Base-by-base conservation (phyloP, 2,113 vertebrate genomes). In the Misgurnus mizolepis region DNA sequence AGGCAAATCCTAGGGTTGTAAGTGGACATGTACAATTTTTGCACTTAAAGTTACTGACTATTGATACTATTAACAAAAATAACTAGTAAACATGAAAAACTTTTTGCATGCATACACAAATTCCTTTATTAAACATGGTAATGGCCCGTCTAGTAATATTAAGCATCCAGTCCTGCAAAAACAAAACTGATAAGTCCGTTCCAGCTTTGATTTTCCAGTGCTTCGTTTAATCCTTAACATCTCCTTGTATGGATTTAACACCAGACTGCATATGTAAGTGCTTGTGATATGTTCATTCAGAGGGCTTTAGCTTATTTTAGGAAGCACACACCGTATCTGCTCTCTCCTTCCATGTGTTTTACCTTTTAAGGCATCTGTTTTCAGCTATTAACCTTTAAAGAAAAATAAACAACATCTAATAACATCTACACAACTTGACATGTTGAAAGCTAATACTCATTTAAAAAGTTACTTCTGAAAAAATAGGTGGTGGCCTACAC, bases 271-370 rank as follows among this genome's bases (percentile, higher is more conserved):
- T n/a, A 18, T 58, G 55, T 58, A 58, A 58, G 55, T 8, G 6
- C 7, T 58, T 6, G 2, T 58, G 17, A 18, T 56, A 5, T 18
- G 15, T 56, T 17, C n/a, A 8, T 7, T 58, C 55, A 7, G 22
- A 68, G 3, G 14, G 8, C 34, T 72, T 41, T 7, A n/a, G 17
- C 9, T 43, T 74, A 74, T 74, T 74, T 74, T 74, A 22, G 40
- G 1, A 39, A 8, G 40, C 40, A 3, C 50, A 53, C 12, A 15
- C 27, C 27, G 50, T 73, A 22, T 73, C 70, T 60, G 40, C 40
- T 12, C n/a, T 41, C 49, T 55, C 40, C 3, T 43, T 45, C 6
- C 11, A 22, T 15, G 55, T 3, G 40, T 45, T 73, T 73, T 60
- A 11, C 70, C 70, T 73, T 73, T 60, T 73, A 60, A 61, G 71